phyloP scores from a whole-genome alignment of 2,797 vertebrate species.

The Microctenopoma lineatum region DNA sequence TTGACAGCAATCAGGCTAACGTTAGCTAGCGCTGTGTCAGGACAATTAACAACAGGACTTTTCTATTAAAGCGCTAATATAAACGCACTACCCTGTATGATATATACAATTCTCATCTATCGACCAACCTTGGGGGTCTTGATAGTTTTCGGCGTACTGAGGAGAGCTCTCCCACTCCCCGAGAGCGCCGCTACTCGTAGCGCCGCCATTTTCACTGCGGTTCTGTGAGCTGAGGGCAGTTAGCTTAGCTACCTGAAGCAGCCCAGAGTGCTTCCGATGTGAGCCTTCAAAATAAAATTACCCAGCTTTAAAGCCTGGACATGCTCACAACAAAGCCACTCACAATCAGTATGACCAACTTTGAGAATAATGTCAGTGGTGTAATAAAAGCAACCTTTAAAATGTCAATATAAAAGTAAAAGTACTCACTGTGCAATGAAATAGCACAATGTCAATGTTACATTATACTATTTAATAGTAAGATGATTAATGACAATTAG shows the following conservation, averaged over 20 bases:
- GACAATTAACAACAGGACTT: accelerated
- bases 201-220: constrained; percentile 81
- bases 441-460: too few species aligned
- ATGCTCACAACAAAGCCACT: constrained; percentile 24
- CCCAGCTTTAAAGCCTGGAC: too few species aligned
- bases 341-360: too few species aligned
- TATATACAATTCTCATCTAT: accelerated
- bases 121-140: constrained; percentile 70
- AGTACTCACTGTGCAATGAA: too few species aligned
- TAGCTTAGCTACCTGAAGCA: neutral
- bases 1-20: constrained; percentile 27
- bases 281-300: constrained; percentile 43
- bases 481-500: too few species aligned
- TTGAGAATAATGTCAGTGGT: too few species aligned
- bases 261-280: neutral
- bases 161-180: constrained; percentile 77
- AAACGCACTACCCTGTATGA: accelerated
- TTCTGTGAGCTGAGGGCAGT: constrained; percentile 9
- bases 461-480: too few species aligned
- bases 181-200: constrained; percentile 75
- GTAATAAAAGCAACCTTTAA: too few species aligned
- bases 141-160: constrained; percentile 66
- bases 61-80: accelerated
- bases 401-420: too few species aligned
- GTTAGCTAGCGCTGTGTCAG: neutral